Evolutionary conservation across 1,140 invertebrate species (phyloP), one percentile per base, ranked within the genome.

Genomic region (Chymomyza costata): DNA sequence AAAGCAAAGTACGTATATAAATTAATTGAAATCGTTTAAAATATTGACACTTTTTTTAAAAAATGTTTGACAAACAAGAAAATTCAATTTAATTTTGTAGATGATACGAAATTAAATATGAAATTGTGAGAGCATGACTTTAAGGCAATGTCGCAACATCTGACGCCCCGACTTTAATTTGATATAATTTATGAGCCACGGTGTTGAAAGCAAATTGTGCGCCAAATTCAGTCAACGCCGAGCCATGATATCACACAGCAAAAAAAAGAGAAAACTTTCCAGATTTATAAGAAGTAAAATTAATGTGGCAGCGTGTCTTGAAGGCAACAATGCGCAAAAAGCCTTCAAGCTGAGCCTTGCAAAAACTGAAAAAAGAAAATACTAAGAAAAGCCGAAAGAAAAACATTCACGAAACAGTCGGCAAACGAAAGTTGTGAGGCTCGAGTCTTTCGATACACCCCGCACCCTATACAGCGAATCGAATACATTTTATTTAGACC

Each of bases 251-350:
- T 28, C 25, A 10, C 25, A 28, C 25, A 28, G 10, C 5, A 28
- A 28, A 28, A 28, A 11, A 34, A 11, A 3, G 31, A 56, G 51
- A 48, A 52, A 67, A 54, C 45, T 31, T 57, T 38, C 48, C 45
- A 74, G 69, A 74, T 74, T 76, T 74, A 74, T 74, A 74, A 74
- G 69, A 74, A 74, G 69, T 68, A 53, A 74, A 74, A 74, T 74
- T 74, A 74, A 74, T 74, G 69, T 74, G 70, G 69, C 69, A 73
- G 59, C 54, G 51, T 46, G 63, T 54, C 61, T 56, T 56, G 44
- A 48, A 38, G 44, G 44, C 41, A 41, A 38, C 19, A 21, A 25
- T 18, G n/a, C 25, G 41, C 46, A 44, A 32, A 56, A 57, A 28
- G 35, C n/a, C 5, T 32, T 6, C 21, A 7, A 32, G 15, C 19